Conservation (phyloP, 1,140 invertebrate genomes). For the Leptinotarsa defecta region DNA sequence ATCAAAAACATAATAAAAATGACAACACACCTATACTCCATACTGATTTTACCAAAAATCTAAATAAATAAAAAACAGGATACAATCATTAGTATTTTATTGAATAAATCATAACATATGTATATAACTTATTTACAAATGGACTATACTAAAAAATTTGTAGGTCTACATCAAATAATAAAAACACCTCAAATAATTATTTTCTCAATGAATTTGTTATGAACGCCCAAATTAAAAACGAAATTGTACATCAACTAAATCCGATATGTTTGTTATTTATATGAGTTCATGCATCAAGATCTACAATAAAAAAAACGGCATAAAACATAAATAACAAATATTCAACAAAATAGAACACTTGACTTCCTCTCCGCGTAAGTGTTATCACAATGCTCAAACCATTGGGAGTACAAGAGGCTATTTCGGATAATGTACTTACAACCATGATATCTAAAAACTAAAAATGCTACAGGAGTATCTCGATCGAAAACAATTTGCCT, state of each 20-base stretch:
- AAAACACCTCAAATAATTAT: conserved; percentile 11
- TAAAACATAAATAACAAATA: conserved; percentile 14
- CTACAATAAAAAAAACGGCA: conserved; percentile 8
- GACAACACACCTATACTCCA: neutral
- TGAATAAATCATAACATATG: conserved; percentile 41
- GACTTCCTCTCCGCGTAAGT: conserved; percentile 18
- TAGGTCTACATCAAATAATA: conserved; percentile 28
- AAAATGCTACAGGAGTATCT: neutral
- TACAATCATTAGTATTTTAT: conserved; percentile 40
- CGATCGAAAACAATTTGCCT: neutral
- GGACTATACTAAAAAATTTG: conserved; percentile 36
- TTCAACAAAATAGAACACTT: conserved; percentile 17
- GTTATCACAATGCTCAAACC: conserved; percentile 25
- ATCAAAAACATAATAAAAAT: neutral
- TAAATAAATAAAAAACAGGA: conserved; percentile 27
- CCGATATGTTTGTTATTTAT: conserved; percentile 27
- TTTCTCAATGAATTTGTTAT: conserved; percentile 23
- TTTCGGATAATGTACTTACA: conserved; percentile 22
- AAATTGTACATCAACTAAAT: conserved; percentile 28
- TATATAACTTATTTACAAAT: conserved; percentile 43
- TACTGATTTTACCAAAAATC: neutral
- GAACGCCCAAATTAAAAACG: conserved; percentile 35
- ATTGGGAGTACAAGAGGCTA: conserved; percentile 20
- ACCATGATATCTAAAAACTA: conserved; percentile 9
- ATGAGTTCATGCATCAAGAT: conserved; percentile 13